Evolutionary conservation across 2,888 invertebrate species (phyloP).

Genomic region (Microplitis deprimator): DNA sequence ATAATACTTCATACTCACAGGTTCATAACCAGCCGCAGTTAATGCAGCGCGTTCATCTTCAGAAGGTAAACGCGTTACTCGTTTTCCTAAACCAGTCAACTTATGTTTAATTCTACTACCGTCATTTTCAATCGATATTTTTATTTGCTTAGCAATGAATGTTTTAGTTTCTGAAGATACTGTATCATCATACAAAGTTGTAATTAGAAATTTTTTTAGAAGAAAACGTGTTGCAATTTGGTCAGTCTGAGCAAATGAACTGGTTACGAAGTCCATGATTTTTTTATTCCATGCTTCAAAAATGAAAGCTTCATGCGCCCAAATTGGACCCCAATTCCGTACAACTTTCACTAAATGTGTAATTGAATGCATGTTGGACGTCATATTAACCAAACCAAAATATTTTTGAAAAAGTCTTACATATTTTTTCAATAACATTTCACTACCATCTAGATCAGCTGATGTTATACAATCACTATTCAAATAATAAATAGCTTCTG

Average conservation of each 20-base stretch:
- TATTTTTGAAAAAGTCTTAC: constrained; percentile 30
- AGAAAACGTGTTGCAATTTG: neutral
- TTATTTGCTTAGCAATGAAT: neutral
- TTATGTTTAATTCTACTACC: neutral
- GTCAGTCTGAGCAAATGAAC: neutral
- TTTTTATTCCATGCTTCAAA: constrained; percentile 43
- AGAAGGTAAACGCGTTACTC: neutral
- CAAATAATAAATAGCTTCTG: constrained; percentile 30
- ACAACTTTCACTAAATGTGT: constrained; percentile 34
- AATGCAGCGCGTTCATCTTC: neutral
- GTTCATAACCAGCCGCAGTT: neutral
- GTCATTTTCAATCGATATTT: neutral
- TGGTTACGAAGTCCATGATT: constrained; percentile 32
- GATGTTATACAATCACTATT: constrained; percentile 33
- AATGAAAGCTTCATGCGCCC: constrained; percentile 33
- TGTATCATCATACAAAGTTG: neutral
- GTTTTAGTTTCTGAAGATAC: neutral
- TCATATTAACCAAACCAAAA: constrained; percentile 39
- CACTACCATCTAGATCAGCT: constrained; percentile 19
- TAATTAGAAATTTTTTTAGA: neutral
- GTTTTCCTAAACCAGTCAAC: neutral
- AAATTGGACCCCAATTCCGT: constrained; percentile 35
- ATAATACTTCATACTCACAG: neutral
- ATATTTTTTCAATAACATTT: constrained; percentile 23
- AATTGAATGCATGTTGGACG: constrained; percentile 39